phyloP scores from a whole-genome alignment of 2,888 invertebrate species.

The Stramonita haemastoma region DNA sequence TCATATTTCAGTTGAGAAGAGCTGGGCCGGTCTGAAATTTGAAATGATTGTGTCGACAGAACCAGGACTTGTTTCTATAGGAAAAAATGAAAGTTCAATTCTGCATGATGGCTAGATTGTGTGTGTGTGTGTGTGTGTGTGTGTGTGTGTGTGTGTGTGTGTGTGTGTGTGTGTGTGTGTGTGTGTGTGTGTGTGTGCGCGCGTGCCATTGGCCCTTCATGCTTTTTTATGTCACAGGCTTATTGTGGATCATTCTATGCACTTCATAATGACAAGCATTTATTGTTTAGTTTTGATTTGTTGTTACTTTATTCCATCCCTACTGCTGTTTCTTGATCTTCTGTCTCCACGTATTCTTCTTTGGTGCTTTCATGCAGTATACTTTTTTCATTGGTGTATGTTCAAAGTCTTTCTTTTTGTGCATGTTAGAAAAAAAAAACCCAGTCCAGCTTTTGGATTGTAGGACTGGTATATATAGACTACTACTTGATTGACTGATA shows the following conservation, averaged over 20 bases:
- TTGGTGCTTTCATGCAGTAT: neutral
- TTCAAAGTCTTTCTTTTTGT: too few species aligned
- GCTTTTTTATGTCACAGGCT: too few species aligned
- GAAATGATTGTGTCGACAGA: too few species aligned
- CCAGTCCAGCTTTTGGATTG: neutral
- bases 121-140: conserved; percentile 20
- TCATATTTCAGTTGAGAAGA: too few species aligned
- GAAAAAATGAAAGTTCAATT: too few species aligned
- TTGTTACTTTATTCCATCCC: neutral
- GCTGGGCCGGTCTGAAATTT: too few species aligned
- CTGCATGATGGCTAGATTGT: too few species aligned
- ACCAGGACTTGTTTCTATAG: too few species aligned
- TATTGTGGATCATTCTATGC: too few species aligned
- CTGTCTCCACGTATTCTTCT: neutral
- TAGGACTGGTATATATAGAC: too few species aligned
- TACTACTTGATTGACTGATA: too few species aligned
- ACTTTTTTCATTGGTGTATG: neutral
- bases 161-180: neutral
- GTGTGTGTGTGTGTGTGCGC: conserved; percentile 6
- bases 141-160: conserved; percentile 24
- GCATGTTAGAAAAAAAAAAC: too few species aligned
- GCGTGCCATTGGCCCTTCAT: neutral
- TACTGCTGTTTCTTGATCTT: neutral
- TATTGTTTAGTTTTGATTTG: neutral
- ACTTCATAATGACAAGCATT: neutral